These are phyloP conservation scores for Pristionchus mayeri DNA, from an alignment of 2,888 invertebrate genomes.

Conservation along the genomic window DNA sequence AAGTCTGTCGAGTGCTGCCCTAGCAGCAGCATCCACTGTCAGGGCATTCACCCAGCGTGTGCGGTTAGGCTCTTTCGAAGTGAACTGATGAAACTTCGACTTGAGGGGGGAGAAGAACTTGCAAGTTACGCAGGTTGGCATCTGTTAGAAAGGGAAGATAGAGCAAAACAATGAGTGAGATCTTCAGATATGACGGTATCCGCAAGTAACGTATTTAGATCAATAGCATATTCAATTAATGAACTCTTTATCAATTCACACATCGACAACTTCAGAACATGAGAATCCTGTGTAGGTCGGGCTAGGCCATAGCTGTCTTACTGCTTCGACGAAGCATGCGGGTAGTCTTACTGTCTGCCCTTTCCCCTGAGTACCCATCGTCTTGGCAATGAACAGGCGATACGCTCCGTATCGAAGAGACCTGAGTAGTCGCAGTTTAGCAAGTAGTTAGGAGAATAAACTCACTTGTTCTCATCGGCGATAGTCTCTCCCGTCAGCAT, in stretches of 20 bases:
- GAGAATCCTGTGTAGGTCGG: neutral
- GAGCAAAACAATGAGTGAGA: neutral
- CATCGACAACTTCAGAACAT: neutral
- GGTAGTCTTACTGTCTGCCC: neutral
- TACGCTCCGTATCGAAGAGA: neutral
- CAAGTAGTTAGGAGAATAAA: neutral
- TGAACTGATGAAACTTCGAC: too few species aligned
- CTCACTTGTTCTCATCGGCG: neutral
- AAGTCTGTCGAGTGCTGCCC: neutral
- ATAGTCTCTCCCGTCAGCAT: neutral
- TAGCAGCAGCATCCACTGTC: neutral
- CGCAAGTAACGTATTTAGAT: neutral
- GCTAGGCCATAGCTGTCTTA: neutral
- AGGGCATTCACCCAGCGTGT: neutral
- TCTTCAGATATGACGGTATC: neutral
- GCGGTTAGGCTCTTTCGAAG: too few species aligned
- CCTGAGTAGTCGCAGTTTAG: neutral
- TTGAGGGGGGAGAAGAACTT: neutral
- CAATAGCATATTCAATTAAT: neutral
- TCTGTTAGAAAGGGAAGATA: neutral
- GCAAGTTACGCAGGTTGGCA: neutral
- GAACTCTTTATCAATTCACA: neutral
- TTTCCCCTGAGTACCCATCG: neutral
- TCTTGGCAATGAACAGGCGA: neutral
- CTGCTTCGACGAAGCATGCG: neutral